Evolutionary conservation across 2,888 invertebrate genomes (phyloP).

Genomic region (Cephalotes varians): DNA sequence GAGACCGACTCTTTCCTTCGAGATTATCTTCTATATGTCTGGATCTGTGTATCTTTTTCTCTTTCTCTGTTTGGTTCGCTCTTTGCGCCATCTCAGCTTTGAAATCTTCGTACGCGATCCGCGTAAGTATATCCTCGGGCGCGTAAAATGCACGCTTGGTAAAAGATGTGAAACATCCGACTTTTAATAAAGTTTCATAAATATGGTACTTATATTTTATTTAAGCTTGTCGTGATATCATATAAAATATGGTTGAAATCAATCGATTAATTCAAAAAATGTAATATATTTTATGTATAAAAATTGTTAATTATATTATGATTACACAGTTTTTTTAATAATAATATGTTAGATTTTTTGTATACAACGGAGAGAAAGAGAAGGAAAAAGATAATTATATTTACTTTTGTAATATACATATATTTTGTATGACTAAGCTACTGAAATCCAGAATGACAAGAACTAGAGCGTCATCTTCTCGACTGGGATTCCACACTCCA

Average conservation of each 20-base stretch:
- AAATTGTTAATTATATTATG: neutral
- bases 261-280: neutral
- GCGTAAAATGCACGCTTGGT: slow-evolving; percentile 35
- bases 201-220: slow-evolving; percentile 29
- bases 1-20: slow-evolving; percentile 46
- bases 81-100: slow-evolving; percentile 33
- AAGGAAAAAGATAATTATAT: slow-evolving; percentile 26
- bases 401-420: neutral
- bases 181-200: slow-evolving; percentile 50
- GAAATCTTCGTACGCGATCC: slow-evolving; percentile 29
- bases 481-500: slow-evolving; percentile 42
- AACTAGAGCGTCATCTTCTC: slow-evolving; percentile 38
- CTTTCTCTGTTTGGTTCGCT: neutral
- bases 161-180: slow-evolving; percentile 45
- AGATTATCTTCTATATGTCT: slow-evolving; percentile 52
- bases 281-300: neutral
- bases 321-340: neutral
- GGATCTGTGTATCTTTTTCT: slow-evolving; percentile 22
- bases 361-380: neutral
- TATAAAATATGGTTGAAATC: neutral
- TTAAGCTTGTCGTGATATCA: slow-evolving; percentile 21
- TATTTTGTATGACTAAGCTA: slow-evolving; percentile 30
- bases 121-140: slow-evolving; percentile 32
- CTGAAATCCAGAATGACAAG: slow-evolving; percentile 27
- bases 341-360: neutral